Evolutionary conservation across 2,113 vertebrate species (phyloP).

Genomic region (Ciconia stormi): DNA sequence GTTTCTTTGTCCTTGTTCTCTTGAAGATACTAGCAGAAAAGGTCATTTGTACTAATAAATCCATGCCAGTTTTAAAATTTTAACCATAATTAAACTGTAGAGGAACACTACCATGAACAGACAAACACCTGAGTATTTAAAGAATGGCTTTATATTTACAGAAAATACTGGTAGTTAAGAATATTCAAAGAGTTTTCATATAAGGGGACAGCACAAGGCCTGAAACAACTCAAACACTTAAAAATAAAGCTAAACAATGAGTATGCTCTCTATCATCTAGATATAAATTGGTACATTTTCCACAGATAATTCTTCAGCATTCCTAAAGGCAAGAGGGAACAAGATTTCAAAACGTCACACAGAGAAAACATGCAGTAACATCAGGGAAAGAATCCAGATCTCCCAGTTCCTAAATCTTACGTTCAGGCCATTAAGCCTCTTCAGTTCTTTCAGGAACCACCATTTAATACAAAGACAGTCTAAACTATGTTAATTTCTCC

Average conservation of each 20-base stretch:
- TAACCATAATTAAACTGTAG: background rate
- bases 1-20: background rate
- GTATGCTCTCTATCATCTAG: background rate
- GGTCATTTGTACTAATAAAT: background rate
- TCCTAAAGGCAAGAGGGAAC: background rate
- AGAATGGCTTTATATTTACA: background rate
- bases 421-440: background rate
- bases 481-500: background rate
- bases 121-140: background rate
- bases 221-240: background rate
- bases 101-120: background rate
- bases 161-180: background rate
- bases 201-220: background rate
- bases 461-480: background rate
- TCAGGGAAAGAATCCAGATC: background rate
- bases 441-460: background rate
- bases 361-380: background rate
- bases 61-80: background rate
- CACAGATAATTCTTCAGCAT: background rate
- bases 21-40: background rate
- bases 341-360: background rate
- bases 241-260: background rate
- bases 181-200: background rate
- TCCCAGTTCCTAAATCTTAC: background rate
- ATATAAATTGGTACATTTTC: background rate